A percentile compares a stretch with the other conserved stretches of the same genome.
These are phyloP conservation scores for Calliopum simillimum DNA, from an alignment of 2,888 invertebrate genomes.

Conservation along the genomic window DNA sequence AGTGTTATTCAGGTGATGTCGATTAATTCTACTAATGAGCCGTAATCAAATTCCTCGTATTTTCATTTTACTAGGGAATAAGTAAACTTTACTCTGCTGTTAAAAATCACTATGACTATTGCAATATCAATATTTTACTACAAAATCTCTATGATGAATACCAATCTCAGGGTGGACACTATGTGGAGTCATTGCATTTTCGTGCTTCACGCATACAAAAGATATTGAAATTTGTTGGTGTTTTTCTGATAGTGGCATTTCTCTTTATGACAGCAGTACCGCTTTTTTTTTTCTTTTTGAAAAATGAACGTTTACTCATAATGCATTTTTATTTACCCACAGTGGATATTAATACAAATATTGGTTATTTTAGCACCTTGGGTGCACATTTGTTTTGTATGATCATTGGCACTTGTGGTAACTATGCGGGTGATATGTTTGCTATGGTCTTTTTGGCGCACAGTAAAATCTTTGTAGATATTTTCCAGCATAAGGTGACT, in stretches of 20 bases:
- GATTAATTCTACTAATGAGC: too few relatives aligned
- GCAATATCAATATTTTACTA: too few relatives aligned
- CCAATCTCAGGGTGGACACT: constrained; percentile 40
- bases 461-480: constrained; percentile 9
- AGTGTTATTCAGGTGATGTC: constrained; percentile 47
- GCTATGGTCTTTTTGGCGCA: constrained; percentile 28
- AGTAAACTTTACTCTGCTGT: too few relatives aligned
- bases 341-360: constrained; percentile 17
- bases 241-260: neutral
- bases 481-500: constrained; percentile 22
- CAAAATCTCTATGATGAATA: constrained; percentile 43
- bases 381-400: constrained; percentile 27
- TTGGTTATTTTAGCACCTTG: constrained; percentile 26
- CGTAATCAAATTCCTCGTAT: too few relatives aligned
- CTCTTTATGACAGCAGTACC: neutral
- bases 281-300: neutral
- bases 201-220: constrained; percentile 36
- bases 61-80: too few relatives aligned
- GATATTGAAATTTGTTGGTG: constrained; percentile 17
- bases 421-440: constrained; percentile 37
- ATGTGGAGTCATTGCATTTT: constrained; percentile 28
- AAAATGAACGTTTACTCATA: constrained; percentile 21
- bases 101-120: too few relatives aligned
- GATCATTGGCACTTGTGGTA: constrained; percentile 34
- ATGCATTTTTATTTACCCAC: constrained; percentile 39